Base-by-base conservation (phyloP, 2,888 invertebrate species). In the Sminthurides aquaticus region DNA sequence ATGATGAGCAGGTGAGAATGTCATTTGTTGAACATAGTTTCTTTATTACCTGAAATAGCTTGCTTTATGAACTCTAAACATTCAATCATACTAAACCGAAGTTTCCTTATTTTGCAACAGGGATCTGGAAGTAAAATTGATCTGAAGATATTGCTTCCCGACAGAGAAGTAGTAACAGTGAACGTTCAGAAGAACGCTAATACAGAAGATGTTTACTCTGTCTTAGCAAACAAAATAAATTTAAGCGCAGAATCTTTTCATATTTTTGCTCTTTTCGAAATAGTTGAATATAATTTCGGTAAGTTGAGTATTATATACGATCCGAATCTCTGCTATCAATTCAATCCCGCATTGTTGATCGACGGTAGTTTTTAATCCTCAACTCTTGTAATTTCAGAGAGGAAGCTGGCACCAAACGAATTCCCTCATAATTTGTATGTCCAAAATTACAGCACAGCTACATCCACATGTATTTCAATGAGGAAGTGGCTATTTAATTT, bases 391-490 rank as follows among this genome's bases (percentile, higher is more conserved):
- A n/a, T n/a, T n/a, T n/a, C 81, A 92, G 96, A 97, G 79, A 86
- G 98, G 63, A 96, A 96, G 81, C 82, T 99, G 67, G 90, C 90
- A 75, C 87, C 91, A 0, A 88, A 89, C 78, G 99, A 99, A 81
- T 90, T 92, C 75, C 98, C 98, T 0, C 98, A 99, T 81, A 91
- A 94, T 76, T 83, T 99, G 71, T 99, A 99, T 82, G 95, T 99
- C 75, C 97, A 98, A 81, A 99, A 99, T 81, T 99, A 98, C 79
- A 94, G 94, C 71, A 98, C 98, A 15, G 97, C 98, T 43, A 93
- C 94, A 48, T 91, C 92, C 73, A 94, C 94, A 57, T 99, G 98
- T 78, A 84, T 99, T 56, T 85, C 90, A 67, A 82, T 99, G 56
- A 84, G 91, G 68, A 88, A 90, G 79, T 94, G 93, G 93, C 79